Percentiles rank a stretch among this genome's conserved stretches.
phyloP scores from a whole-genome alignment of 1,140 invertebrate genomes.

The Drosophila nasuta region DNA sequence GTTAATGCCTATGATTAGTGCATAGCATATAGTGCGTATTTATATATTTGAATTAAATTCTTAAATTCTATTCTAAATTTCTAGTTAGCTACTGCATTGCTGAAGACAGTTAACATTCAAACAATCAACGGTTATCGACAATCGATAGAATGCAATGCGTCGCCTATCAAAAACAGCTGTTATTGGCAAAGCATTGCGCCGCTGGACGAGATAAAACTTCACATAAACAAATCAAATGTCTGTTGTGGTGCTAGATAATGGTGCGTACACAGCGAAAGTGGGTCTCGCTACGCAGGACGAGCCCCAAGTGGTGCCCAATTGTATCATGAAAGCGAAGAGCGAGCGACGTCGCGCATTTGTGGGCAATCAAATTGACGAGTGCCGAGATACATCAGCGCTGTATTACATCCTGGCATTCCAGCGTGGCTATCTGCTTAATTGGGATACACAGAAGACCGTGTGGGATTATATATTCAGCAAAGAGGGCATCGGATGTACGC shows the following conservation, averaged over 20 bases:
- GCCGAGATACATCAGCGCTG: slow-evolving; percentile 96
- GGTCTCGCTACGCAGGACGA: slow-evolving; percentile 89
- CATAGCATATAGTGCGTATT: too few relatives aligned
- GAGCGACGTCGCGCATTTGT: slow-evolving; percentile 97
- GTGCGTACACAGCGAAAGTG: slow-evolving; percentile 93
- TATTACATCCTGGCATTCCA: slow-evolving; percentile 98
- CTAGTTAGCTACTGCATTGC: too few relatives aligned
- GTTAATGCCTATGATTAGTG: too few relatives aligned
- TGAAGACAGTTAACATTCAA: too few relatives aligned
- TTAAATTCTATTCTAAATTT: too few relatives aligned
- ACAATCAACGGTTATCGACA: not conserved
- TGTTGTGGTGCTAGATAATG: slow-evolving; percentile 92
- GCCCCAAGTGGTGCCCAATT: slow-evolving; percentile 93
- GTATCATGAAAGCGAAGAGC: slow-evolving; percentile 99
- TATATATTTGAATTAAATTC: too few relatives aligned
- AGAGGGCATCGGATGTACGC: slow-evolving; percentile 92
- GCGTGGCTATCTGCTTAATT: slow-evolving; percentile 97
- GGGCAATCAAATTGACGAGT: slow-evolving; percentile 97
- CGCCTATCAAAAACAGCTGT: not conserved
- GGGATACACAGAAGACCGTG: slow-evolving; percentile 96
- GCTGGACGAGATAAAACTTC: not conserved
- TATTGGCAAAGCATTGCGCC: not conserved
- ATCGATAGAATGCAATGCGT: not conserved
- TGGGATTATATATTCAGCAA: slow-evolving; percentile 98
- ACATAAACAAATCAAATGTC: slow-evolving; percentile 26